A percentile compares a stretch with the other conserved stretches of the same genome.
phyloP scores from a whole-genome alignment of 1,140 invertebrate species.

The Drusus annulatus region DNA sequence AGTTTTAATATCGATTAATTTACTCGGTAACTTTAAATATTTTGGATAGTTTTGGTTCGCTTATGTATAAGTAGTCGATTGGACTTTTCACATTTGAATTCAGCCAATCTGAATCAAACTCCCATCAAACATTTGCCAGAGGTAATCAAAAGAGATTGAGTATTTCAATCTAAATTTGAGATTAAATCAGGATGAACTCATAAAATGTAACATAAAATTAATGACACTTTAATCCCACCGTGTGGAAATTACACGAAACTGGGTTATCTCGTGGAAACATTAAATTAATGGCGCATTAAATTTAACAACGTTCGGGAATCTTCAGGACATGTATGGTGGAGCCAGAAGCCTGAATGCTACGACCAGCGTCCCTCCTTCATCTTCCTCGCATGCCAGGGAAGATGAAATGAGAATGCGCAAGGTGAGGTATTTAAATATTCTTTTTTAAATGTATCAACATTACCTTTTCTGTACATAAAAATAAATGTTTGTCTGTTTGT shows the following conservation, averaged over 20 bases:
- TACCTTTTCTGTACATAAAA: no score
- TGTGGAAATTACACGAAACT: slow-evolving; percentile 38
- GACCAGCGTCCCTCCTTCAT: no score
- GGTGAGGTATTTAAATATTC: no score
- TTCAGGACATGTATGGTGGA: slow-evolving; percentile 26
- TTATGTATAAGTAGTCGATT: no score
- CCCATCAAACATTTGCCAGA: slow-evolving; percentile 1
- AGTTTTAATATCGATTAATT: no score
- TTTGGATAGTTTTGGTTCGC: no score
- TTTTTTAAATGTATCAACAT: no score
- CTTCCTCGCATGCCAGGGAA: no score
- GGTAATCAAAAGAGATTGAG: slow-evolving; percentile 20
- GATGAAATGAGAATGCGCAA: no score
- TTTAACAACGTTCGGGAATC: slow-evolving; percentile 43
- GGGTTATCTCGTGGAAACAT: slow-evolving; percentile 35
- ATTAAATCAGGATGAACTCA: slow-evolving; percentile 40
- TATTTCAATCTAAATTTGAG: slow-evolving; percentile 25
- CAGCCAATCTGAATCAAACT: background rate
- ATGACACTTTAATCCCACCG: slow-evolving; percentile 35
- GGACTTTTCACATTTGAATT: no score
- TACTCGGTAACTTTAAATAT: no score
- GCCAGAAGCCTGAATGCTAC: background rate
- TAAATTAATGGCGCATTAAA: slow-evolving; percentile 57
- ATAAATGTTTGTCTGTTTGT: no score
- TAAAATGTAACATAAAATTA: slow-evolving; percentile 41